Base-by-base conservation (phyloP, 2,888 invertebrate genomes). In the Tupiocoris notatus region DNA sequence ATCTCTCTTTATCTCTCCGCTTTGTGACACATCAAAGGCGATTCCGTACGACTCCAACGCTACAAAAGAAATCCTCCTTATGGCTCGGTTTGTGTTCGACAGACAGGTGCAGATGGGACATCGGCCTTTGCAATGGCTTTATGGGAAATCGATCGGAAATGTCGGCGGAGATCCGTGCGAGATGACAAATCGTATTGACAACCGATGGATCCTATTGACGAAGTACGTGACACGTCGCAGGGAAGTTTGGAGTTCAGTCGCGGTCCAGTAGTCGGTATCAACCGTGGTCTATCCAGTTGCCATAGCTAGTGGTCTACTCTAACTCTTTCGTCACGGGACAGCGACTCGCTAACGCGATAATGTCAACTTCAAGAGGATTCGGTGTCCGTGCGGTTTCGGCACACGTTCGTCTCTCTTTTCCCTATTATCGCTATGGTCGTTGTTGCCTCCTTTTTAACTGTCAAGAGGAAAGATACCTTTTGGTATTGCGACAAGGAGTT, bases 361-460 rank as follows among this genome's bases (percentile, higher is more conserved):
- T 73, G 73, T 73, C 73, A 73, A 73, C 73, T 73, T 21, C 73
- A 61, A 73, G 62, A 62, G 73, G 73, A 73, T 73, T 62, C 73
- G 70, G 24, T 59, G 59, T 59, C 20, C 20, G 17, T n/a, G 17
- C 73, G 63, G 24, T 7, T 20, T 61, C 21, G 73, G 73, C 73
- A 73, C 73, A 73, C 73, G 73, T 73, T 59, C 59, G n/a, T n/a
- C n/a, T n/a, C 70, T 24, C 20, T 12, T 61, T 23, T 22, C 12
- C 54, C 70, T 57, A 57, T 67, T 67, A 67, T 67, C 54, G 54
- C 54, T 54, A 56, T 67, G 22, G 67, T 17, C 54, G 54, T 54
- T 56, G 67, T 56, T 56, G 54, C 56, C 56, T 57, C 67, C 12
- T 54, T 67, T 67, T 54, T 67, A 12, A 39, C 39, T 7, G 39